Base-by-base conservation (phyloP, 2,797 vertebrate species). In the Artibeus lituratus region DNA sequence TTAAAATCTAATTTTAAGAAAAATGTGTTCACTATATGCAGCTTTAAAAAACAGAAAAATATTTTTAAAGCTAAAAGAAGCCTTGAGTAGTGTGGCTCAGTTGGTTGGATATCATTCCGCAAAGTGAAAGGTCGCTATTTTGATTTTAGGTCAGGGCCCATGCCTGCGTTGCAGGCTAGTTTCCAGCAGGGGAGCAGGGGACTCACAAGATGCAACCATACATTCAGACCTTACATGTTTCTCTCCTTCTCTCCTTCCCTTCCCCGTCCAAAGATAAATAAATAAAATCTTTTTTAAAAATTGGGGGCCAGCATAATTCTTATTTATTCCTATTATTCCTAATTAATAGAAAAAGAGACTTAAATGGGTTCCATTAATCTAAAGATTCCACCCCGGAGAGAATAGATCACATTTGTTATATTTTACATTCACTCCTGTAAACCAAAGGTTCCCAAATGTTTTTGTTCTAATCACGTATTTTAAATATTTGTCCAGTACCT, bases 341-440 rank as follows among this genome's bases (percentile, higher is more conserved):
- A 77, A 26, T 76, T 85, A 81, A 91, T 69, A 76, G 24, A 62
- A 62, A 86, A 94, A 94, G n/a, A 94, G 65, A 96, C 39, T 93
- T n/a, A 86, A 88, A 73, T 84, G 21, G 44, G n/a, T 82, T 14
- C 77, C 26, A 53, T 62, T 49, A 81, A 87, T 86, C 29, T 80
- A 65, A 78, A 86, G 49, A 83, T 59, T 21, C 44, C 35, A 53
- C 1, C 3, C 1, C 22, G 87, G 11, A 6, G 10, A 89, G 18
- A 86, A 80, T 0, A 94, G 14, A 65, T 77, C 70, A 83, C 35
- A 90, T 69, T 87, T 94, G 39, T 47, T 77, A 57, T 59, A 85
- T 39, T 90, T 90, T 90, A 83, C 10, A 83, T 69, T 95, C 89
- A 96, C 26, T 88, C 19, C 22, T 91, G 5, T 84, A 94, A 91